Evolutionary conservation across 2,113 vertebrate species (phyloP).

Genomic region (Oryzias celebensis): DNA sequence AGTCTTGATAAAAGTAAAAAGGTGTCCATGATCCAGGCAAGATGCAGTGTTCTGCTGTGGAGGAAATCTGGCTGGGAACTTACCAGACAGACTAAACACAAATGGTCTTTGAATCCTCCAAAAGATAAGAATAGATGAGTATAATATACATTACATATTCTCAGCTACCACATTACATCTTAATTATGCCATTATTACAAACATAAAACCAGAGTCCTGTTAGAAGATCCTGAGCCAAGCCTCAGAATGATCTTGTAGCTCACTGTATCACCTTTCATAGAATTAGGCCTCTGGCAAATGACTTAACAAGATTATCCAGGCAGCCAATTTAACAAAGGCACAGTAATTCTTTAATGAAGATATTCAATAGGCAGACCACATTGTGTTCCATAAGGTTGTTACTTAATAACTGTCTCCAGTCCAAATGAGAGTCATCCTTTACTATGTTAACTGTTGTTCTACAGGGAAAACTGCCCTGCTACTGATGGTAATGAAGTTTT

Average conservation of each 20-base stretch:
- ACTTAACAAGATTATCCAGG: constrained; percentile 62
- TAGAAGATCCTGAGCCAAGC: constrained; percentile 17
- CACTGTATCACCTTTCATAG: constrained; percentile 52
- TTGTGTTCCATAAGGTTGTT: constrained; percentile 62
- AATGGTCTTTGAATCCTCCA: constrained; percentile 9
- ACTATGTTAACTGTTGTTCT: constrained; percentile 22
- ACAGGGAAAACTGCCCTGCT: not conserved
- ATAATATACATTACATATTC: constrained; percentile 43
- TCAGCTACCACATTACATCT: constrained; percentile 37
- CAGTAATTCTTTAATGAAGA: constrained; percentile 70
- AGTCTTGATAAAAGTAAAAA: too few species aligned
- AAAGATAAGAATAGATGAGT: constrained; percentile 39
- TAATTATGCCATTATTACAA: constrained; percentile 38
- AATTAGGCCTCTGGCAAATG: constrained; percentile 55
- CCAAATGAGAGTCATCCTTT: constrained; percentile 57
- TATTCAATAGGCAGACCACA: constrained; percentile 66
- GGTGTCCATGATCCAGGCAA: too few species aligned
- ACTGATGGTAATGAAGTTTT: not conserved
- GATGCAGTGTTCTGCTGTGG: too few species aligned
- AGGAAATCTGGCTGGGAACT: too few species aligned
- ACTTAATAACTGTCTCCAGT: constrained; percentile 71
- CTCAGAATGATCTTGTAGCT: constrained; percentile 17
- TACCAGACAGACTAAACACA: constrained; percentile 1
- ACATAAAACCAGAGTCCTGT: constrained; percentile 24
- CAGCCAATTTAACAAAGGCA: constrained; percentile 58